These are phyloP conservation scores for Phyllotreta cruciferae DNA, from an alignment of 2,888 invertebrate genomes.

Conservation along the genomic window DNA sequence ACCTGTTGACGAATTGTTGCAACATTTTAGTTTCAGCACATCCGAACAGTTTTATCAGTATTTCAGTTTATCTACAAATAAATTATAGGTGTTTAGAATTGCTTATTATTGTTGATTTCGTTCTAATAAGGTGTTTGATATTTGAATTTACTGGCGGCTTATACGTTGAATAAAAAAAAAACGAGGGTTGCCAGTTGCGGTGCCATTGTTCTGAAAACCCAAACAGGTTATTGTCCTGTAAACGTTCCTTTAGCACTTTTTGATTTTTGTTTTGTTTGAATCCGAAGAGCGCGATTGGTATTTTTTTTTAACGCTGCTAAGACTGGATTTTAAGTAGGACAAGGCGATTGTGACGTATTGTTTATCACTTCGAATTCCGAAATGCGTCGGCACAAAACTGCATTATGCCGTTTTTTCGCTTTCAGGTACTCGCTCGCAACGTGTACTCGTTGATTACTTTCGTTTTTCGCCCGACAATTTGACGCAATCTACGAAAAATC, in stretches of 20 bases:
- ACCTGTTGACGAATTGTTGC: conserved; percentile 21
- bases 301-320: conserved; percentile 17
- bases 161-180: conserved; percentile 10
- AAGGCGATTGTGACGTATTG: conserved; percentile 28
- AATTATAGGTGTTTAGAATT: conserved; percentile 13
- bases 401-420: conserved; percentile 11
- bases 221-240: conserved; percentile 31
- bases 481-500: not conserved
- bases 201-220: conserved; percentile 25
- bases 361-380: conserved; percentile 14
- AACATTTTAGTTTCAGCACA: conserved; percentile 7
- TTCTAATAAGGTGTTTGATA: conserved; percentile 16
- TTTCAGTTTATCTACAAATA: conserved; percentile 22
- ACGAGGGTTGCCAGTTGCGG: conserved; percentile 21
- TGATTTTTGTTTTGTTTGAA: conserved; percentile 2
- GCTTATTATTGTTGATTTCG: conserved; percentile 10
- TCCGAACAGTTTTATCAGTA: conserved; percentile 19
- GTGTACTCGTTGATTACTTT: not conserved
- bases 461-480: not conserved
- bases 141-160: conserved; percentile 18
- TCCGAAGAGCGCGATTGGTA: conserved; percentile 9
- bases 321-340: conserved; percentile 30
- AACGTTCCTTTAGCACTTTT: conserved; percentile 29
- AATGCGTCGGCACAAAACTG: not conserved
- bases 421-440: conserved; percentile 35